These are phyloP conservation scores for Pandion haliaetus DNA, from an alignment of 2,113 vertebrate species.

Conservation along the genomic window DNA sequence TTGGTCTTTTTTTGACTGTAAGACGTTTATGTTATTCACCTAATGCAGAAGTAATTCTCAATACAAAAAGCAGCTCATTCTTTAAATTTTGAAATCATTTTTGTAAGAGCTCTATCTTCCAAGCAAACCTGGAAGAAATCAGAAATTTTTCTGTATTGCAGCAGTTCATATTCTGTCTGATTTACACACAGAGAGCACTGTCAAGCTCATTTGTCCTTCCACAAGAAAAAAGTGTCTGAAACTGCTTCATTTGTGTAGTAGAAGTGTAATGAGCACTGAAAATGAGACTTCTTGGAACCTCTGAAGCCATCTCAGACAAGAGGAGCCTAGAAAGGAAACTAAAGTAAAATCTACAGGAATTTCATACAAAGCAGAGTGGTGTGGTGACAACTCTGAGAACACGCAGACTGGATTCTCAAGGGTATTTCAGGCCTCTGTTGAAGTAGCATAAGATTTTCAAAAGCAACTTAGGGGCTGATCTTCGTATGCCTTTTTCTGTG, in stretches of 20 bases:
- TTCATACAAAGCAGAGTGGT: not conserved
- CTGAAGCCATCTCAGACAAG: not conserved
- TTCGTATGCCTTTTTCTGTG: not conserved
- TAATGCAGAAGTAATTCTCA: not conserved
- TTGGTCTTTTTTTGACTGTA: not conserved
- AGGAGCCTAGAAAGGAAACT: not conserved
- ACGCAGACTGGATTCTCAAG: not conserved
- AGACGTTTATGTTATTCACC: not conserved
- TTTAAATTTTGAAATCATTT: not conserved
- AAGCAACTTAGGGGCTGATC: not conserved
- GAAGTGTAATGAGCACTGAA: not conserved
- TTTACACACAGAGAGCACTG: not conserved
- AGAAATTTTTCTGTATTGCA: not conserved
- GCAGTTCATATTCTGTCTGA: not conserved
- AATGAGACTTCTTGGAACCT: not conserved
- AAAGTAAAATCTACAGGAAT: not conserved
- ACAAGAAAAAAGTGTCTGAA: not conserved
- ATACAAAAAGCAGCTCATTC: not conserved
- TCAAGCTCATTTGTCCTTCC: not conserved
- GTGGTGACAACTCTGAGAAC: not conserved
- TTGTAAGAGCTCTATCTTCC: not conserved
- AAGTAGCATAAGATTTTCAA: not conserved
- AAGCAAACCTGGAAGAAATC: not conserved
- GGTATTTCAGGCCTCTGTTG: not conserved
- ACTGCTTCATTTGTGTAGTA: not conserved